Evolutionary conservation across 1,140 invertebrate genomes (phyloP), one percentile per base, ranked within the genome.

Genomic region (Heliconius congener): DNA sequence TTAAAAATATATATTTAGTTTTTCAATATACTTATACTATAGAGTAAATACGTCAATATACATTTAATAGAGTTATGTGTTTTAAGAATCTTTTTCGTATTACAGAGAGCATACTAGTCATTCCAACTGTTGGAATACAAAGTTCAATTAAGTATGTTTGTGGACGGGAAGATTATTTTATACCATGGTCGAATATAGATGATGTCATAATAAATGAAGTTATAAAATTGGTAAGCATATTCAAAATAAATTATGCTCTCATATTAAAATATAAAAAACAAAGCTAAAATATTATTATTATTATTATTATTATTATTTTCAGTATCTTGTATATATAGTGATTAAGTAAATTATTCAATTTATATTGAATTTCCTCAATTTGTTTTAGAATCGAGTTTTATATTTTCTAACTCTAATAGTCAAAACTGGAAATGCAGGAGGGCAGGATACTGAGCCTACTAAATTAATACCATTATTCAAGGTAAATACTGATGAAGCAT

Each of bases 201-300:
- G 93, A 94, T 87, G 86, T 94, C 71, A 90, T 94, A 71, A 93
- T 94, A 66, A 91, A 93, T 88, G 93, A 94, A 90, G 93, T 93
- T 76, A 88, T 94, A 70, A 89, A 92, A 82, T 81, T 93, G 83
- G 92, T 94, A 82, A 89, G 85, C 79, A 37, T 34, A 27, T 73
- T 42, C 8, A 8, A 50, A 50, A 50, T 50, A 50, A 2, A 0
- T 50, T 5, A 50, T 50, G 50, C 2, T 50, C 1, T 1, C 50
- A 50, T 4, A 23, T 23, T 23, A 23, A 23, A 23, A 23, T 23
- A 23, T 23, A 23, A 23, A 23, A 23, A 23, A 23, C 23, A 23
- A 42, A 39, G 8, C 42, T 3, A 9, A 11, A 42, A n/a, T n/a
- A n/a, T n/a, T n/a, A n/a, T n/a, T n/a, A n/a, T n/a, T n/a, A n/a